phyloP scores from a whole-genome alignment of 2,888 invertebrate genomes.

The Cyclophora albipunctata region DNA sequence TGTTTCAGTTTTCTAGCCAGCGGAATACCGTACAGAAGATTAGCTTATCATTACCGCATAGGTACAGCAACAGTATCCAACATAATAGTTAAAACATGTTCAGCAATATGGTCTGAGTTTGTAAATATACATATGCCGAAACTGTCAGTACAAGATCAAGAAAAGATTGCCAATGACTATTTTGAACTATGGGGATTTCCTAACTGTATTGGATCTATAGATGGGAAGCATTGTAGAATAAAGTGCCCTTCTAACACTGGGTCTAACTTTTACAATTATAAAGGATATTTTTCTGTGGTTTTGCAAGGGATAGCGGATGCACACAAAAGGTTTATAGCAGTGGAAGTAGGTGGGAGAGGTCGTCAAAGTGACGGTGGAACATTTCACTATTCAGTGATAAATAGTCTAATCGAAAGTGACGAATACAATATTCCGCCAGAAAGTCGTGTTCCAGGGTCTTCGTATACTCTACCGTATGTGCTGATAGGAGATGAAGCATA shows the following conservation, averaged over 20 bases:
- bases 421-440: too few species aligned
- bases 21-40: constrained; percentile 2
- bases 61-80: constrained; percentile 1
- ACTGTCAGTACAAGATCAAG: background rate
- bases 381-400: background rate
- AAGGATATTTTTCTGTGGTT: constrained; percentile 34
- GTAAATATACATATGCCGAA: background rate
- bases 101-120: constrained; percentile 3
- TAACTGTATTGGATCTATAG: constrained; percentile 29
- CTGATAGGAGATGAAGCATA: background rate
- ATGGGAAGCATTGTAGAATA: constrained; percentile 31
- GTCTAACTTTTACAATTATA: constrained; percentile 30
- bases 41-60: constrained; percentile 3
- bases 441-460: too few species aligned
- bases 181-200: constrained; percentile 29
- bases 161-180: constrained; percentile 1
- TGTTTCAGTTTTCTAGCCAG: constrained; percentile 1
- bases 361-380: background rate
- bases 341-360: background rate
- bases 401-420: too few species aligned
- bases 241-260: constrained; percentile 26
- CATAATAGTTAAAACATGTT: constrained; percentile 3
- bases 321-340: background rate
- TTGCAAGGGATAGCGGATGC: constrained; percentile 36
- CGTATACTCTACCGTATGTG: background rate